Evolutionary conservation across 2,797 vertebrate species (phyloP).

Genomic region (Capromys pilorides): DNA sequence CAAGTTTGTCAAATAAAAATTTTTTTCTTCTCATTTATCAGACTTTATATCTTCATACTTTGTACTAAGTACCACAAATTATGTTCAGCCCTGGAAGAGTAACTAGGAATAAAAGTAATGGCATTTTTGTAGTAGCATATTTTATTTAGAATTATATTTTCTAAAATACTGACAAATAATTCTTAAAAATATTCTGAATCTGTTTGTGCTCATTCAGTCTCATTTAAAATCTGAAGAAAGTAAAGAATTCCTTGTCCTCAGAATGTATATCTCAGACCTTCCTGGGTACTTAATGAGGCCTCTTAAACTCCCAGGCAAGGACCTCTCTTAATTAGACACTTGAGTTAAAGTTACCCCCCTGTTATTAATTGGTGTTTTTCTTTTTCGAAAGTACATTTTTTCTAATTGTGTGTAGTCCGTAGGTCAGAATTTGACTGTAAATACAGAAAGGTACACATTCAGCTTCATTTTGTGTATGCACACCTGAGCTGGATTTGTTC

Average conservation of each 20-base stretch:
- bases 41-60: not conserved
- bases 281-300: not conserved
- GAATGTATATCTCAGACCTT: conserved; percentile 7
- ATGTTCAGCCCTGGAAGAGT: conserved; percentile 7
- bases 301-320: not conserved
- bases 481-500: not conserved
- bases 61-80: conserved; percentile 26
- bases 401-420: not conserved
- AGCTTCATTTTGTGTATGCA: not conserved
- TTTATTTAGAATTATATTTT: conserved; percentile 1
- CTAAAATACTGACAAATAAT: conserved; percentile 44
- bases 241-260: conserved; percentile 22
- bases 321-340: conserved; percentile 14
- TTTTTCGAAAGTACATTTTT: conserved; percentile 34
- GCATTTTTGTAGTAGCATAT: conserved; percentile 27
- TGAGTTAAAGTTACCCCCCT: not conserved
- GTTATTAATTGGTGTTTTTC: not conserved
- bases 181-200: conserved; percentile 11
- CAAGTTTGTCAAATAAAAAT: conserved; percentile 52
- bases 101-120: conserved; percentile 45
- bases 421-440: conserved; percentile 20
- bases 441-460: not conserved
- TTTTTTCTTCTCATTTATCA: conserved; percentile 54
- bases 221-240: conserved; percentile 49
- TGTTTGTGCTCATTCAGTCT: not conserved